phyloP scores from a whole-genome alignment of 2,797 vertebrate species.

The Gymnocypris eckloni region DNA sequence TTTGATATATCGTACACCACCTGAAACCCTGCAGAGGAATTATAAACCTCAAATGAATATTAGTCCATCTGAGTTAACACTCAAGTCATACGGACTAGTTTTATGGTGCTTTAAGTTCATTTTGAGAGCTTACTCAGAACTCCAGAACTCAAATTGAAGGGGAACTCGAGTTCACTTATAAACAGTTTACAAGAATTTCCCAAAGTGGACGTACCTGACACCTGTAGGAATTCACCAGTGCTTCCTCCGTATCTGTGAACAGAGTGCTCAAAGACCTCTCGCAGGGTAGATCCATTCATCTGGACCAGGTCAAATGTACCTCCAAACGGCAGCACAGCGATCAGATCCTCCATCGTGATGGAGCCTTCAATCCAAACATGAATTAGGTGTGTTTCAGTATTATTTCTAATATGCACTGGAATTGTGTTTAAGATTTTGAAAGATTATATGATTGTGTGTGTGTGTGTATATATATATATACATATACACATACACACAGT shows the following conservation, averaged over 20 bases:
- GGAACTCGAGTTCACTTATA: neutral
- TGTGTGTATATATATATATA: too few relatives aligned
- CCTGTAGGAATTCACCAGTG: slow-evolving; percentile 91
- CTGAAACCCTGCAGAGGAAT: slow-evolving; percentile 79
- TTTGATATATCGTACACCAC: slow-evolving; percentile 83
- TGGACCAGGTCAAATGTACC: slow-evolving; percentile 87
- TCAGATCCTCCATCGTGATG: slow-evolving; percentile 89
- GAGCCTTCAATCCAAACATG: slow-evolving; percentile 74
- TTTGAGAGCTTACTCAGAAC: neutral
- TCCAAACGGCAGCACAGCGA: slow-evolving; percentile 89
- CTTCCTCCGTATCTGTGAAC: slow-evolving; percentile 81
- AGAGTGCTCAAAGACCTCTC: slow-evolving; percentile 86
- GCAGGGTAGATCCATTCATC: slow-evolving; percentile 87
- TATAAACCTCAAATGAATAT: neutral
- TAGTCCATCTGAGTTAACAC: neutral
- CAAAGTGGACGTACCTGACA: slow-evolving; percentile 81
- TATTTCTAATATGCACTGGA: neutral
- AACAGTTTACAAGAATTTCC: neutral
- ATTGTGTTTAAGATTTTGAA: neutral
- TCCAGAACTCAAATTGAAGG: neutral
- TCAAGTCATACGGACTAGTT: neutral
- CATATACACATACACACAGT: too few relatives aligned
- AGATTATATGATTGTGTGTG: too few relatives aligned
- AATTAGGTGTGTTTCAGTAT: neutral
- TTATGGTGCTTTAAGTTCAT: neutral